Percentiles rank a stretch among this genome's conserved stretches.
phyloP scores from a whole-genome alignment of 2,888 invertebrate species.

The Tetrapedia diversipes region DNA sequence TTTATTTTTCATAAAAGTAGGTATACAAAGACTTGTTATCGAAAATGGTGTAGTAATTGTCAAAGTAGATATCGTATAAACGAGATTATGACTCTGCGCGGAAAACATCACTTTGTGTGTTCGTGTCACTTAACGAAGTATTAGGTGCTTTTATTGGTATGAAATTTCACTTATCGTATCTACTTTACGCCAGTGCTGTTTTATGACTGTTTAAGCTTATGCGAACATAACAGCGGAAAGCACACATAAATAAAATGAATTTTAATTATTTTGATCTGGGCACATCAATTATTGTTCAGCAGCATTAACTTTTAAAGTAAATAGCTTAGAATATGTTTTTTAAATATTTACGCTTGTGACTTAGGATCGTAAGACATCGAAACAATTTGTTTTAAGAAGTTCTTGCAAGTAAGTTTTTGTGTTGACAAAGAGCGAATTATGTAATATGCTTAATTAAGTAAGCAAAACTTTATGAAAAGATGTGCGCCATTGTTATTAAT shows the following conservation, averaged over 20 bases:
- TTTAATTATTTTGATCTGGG: neutral
- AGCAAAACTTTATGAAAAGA: no score
- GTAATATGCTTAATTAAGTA: no score
- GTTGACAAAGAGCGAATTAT: no score
- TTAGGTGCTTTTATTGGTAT: conserved; percentile 29
- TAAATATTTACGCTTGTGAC: no score
- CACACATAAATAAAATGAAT: neutral
- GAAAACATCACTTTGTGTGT: neutral
- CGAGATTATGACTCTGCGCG: neutral
- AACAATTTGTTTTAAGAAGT: no score
- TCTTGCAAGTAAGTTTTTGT: no score
- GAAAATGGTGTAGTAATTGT: neutral
- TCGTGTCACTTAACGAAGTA: conserved; percentile 10
- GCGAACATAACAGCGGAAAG: neutral
- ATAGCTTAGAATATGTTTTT: no score
- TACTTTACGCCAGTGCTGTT: neutral
- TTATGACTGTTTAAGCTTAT: conserved; percentile 16
- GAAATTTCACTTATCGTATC: conserved; percentile 26
- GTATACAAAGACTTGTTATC: neutral
- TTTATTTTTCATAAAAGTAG: neutral
- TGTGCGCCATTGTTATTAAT: no score
- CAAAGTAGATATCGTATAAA: neutral
- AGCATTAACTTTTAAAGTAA: neutral
- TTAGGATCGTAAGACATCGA: no score
- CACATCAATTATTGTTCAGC: neutral